These are phyloP conservation scores for Drosophila pruinosa DNA, from an alignment of 1,140 invertebrate genomes.

Conservation along the genomic window DNA sequence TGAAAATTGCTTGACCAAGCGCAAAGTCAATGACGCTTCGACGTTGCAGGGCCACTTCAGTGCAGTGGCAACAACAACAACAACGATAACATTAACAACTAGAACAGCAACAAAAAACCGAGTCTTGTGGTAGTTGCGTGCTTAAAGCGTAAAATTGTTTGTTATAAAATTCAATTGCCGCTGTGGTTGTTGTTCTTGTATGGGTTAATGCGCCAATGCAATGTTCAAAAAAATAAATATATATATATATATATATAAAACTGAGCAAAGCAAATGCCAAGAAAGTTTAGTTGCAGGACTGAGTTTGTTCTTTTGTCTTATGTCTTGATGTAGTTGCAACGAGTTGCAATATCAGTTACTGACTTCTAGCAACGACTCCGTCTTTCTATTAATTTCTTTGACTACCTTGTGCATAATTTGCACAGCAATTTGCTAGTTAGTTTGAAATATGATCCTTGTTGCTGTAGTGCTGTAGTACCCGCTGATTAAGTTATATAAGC, in stretches of 20 bases:
- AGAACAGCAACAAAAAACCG: slow-evolving; percentile 16
- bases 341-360: slow-evolving; percentile 28
- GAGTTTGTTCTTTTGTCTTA: slow-evolving; percentile 57
- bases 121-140: slow-evolving; percentile 52
- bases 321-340: slow-evolving; percentile 52
- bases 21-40: slow-evolving; percentile 68
- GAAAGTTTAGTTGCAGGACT: slow-evolving; percentile 54
- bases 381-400: neutral
- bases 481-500: slow-evolving; percentile 58
- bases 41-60: slow-evolving; percentile 48
- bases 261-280: slow-evolving; percentile 32
- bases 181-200: slow-evolving; percentile 20
- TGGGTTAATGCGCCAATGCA: slow-evolving; percentile 62
- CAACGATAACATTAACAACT: slow-evolving; percentile 37
- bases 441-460: slow-evolving; percentile 17
- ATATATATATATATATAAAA: too few relatives aligned
- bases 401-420: slow-evolving; percentile 1
- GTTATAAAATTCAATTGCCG: slow-evolving; percentile 78
- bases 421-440: slow-evolving; percentile 31
- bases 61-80: slow-evolving; percentile 34
- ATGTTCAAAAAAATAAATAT: slow-evolving; percentile 60
- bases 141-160: slow-evolving; percentile 81
- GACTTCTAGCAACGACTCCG: neutral
- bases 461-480: slow-evolving; percentile 18
- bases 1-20: slow-evolving; percentile 65